Conservation (phyloP, 2,888 invertebrate genomes). For the Nomada fucata region DNA sequence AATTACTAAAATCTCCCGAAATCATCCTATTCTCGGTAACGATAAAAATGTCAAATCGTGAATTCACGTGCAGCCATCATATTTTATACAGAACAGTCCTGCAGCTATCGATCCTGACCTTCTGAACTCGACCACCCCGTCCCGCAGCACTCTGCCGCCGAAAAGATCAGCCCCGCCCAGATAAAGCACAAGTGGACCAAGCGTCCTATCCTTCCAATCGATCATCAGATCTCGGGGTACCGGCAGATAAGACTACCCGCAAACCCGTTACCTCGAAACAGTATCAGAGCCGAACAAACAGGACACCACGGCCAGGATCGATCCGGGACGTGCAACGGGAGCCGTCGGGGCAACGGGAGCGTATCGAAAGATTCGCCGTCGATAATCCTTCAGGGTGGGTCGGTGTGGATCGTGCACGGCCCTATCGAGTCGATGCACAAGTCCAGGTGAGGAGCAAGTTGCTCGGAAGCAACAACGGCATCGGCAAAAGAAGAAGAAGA, state of each 20-base stretch:
- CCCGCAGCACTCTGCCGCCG: not conserved
- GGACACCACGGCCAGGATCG: constrained; percentile 60
- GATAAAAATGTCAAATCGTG: no score
- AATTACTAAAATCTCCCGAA: no score
- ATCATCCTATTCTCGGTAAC: no score
- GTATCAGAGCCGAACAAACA: constrained; percentile 16
- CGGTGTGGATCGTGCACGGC: constrained; percentile 67
- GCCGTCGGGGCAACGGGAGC: constrained; percentile 73
- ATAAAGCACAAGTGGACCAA: constrained; percentile 1
- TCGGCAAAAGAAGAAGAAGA: constrained; percentile 22
- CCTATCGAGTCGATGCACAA: constrained; percentile 64
- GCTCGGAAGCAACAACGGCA: constrained; percentile 46
- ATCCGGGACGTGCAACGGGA: constrained; percentile 73
- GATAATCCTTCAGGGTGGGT: constrained; percentile 75
- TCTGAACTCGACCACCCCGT: not conserved
- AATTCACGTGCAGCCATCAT: no score
- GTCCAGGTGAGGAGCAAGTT: constrained; percentile 40
- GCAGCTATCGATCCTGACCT: no score
- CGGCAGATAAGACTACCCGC: constrained; percentile 33
- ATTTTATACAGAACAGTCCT: no score
- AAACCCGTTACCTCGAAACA: constrained; percentile 55
- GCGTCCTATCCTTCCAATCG: constrained; percentile 30
- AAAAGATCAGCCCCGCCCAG: constrained; percentile 5
- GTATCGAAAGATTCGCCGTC: constrained; percentile 73
- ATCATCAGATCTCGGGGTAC: constrained; percentile 48